Base-by-base conservation (phyloP, 2,888 invertebrate species). In the Tenthredo scrophulariae region DNA sequence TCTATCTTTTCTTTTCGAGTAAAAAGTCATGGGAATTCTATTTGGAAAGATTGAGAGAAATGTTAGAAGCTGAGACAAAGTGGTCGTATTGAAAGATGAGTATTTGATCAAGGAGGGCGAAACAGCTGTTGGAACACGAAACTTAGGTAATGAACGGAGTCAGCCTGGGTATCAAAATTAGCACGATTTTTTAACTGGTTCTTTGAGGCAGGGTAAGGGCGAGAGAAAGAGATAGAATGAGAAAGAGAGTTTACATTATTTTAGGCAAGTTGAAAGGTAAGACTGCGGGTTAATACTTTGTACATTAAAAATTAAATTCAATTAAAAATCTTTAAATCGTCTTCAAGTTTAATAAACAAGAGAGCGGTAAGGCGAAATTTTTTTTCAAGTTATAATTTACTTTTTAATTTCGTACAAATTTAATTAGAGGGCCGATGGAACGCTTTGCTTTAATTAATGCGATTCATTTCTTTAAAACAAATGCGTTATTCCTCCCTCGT, bases 321-420 rank as follows among this genome's bases (percentile, higher is more conserved):
- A 80, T 62, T 80, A 58, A 80, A 80, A 62, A 80, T 80, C 80
- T 80, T 80, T 62, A 62, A 80, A 80, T 62, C 58, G 62, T 80
- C 33, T 80, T 62, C 40, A 80, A 80, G 80, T 80, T 80, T 80
- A 80, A 80, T 80, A 80, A 80, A 80, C 80, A 80, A 29, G 58
- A 58, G 80, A 80, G 62, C 62, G 37, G 46, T 22, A 70, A 46
- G 83, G 83, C 18, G 40, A 40, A 70, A 70, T 85, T 87, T 83
- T 29, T 40, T 84, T 65, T 74, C 72, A 85, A 86, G 50, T 85
- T 70, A 77, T 85, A 86, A 88, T 86, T 85, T 84, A 50, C 82
- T 88, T 88, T 88, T 88, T 87, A 86, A 87, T 88, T 86, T 87
- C 84, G 85, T 87, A 85, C 86, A 87, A 87, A 86, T 88, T 87